Conservation (phyloP, 2,888 invertebrate species). For the Chloroclysta siterata region DNA sequence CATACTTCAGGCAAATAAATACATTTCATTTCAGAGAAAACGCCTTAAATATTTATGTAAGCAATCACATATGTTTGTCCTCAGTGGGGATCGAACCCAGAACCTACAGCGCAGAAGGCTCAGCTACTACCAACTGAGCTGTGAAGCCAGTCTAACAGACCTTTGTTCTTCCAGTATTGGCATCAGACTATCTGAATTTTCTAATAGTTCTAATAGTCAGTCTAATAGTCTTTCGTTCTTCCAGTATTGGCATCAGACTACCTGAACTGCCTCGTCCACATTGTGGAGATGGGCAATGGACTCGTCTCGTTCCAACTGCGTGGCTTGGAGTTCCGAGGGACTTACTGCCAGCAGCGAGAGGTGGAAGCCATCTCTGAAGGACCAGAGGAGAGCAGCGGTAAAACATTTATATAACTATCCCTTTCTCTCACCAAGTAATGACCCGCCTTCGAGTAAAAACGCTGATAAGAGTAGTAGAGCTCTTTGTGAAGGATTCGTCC, state of each 20-base stretch:
- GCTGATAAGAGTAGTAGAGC: too few relatives aligned
- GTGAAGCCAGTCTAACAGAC: too few relatives aligned
- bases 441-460: too few relatives aligned
- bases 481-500: too few relatives aligned
- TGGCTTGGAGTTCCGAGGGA: slow-evolving; percentile 98
- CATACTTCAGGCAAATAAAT: too few relatives aligned
- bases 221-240: slow-evolving; percentile 32
- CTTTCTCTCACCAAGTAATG: not conserved
- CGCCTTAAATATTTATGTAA: too few relatives aligned
- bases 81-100: too few relatives aligned
- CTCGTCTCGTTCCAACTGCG: slow-evolving; percentile 99
- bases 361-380: slow-evolving; percentile 99
- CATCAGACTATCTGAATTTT: slow-evolving; percentile 99
- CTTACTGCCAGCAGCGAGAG: slow-evolving; percentile 99
- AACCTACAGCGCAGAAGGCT: too few relatives aligned
- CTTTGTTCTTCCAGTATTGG: slow-evolving; percentile 88
- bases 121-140: too few relatives aligned
- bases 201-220: too few relatives aligned
- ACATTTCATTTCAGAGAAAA: too few relatives aligned
- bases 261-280: slow-evolving; percentile 98
- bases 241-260: slow-evolving; percentile 98
- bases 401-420: slow-evolving; percentile 37
- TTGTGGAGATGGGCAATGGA: slow-evolving; percentile 99
- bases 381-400: slow-evolving; percentile 96
- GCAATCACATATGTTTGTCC: too few relatives aligned